phyloP scores from a whole-genome alignment of 2,888 invertebrate species.

The Lasioglossum calceatum region DNA sequence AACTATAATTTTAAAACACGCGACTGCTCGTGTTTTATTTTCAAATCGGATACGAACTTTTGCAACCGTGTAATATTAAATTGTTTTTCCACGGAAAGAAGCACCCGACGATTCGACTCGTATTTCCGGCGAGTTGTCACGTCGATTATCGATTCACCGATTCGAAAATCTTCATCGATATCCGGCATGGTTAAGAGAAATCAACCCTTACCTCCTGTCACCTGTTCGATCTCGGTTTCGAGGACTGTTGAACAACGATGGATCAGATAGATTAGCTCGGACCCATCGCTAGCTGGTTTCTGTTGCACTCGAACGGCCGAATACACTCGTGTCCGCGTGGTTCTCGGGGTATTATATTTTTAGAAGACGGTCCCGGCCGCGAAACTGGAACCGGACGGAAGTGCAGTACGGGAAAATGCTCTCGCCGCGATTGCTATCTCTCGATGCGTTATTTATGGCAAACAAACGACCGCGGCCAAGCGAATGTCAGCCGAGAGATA shows the following conservation, averaged over 20 bases:
- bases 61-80: background rate
- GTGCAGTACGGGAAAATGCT: slow-evolving; percentile 31
- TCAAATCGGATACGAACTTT: background rate
- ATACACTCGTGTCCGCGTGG: slow-evolving; percentile 47
- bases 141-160: slow-evolving; percentile 45
- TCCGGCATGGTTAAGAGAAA: background rate
- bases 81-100: background rate
- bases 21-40: background rate
- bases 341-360: slow-evolving; percentile 59
- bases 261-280: slow-evolving; percentile 32
- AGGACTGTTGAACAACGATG: slow-evolving; percentile 21
- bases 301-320: slow-evolving; percentile 28
- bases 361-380: slow-evolving; percentile 55
- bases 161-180: background rate
- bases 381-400: slow-evolving; percentile 58
- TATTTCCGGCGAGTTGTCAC: background rate
- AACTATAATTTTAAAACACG: background rate
- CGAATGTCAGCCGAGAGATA: slow-evolving; percentile 47
- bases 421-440: slow-evolving; percentile 30
- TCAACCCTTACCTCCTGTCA: slow-evolving; percentile 42
- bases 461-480: slow-evolving; percentile 24
- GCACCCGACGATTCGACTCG: background rate
- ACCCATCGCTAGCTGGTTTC: slow-evolving; percentile 45
- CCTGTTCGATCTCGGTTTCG: slow-evolving; percentile 22
- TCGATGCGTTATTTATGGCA: slow-evolving; percentile 50